These are phyloP conservation scores for Tipula unca DNA, from an alignment of 2,888 invertebrate genomes.

Conservation along the genomic window DNA sequence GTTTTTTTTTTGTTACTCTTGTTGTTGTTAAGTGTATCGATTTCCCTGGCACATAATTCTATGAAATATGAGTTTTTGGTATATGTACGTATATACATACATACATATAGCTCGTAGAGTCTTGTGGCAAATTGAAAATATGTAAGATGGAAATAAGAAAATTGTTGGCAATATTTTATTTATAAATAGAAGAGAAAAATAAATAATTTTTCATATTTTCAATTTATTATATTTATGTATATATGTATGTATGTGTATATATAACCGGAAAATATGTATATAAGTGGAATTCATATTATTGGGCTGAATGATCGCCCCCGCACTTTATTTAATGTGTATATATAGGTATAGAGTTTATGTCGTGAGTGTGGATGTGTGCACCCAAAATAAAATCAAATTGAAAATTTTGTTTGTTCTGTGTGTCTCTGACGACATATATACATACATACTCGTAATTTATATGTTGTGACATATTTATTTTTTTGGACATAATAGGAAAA, in stretches of 20 bases:
- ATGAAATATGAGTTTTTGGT: not conserved
- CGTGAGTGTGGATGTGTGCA: not conserved
- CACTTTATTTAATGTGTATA: too few species aligned
- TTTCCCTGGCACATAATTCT: not conserved
- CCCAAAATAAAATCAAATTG: not conserved
- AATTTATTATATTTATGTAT: not conserved
- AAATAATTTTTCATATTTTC: conserved; percentile 8
- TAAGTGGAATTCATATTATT: not conserved
- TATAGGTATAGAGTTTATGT: too few species aligned
- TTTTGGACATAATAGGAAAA: not conserved
- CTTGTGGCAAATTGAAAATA: conserved; percentile 8
- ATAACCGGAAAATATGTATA: conserved; percentile 9
- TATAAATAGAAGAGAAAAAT: not conserved
- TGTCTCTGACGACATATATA: not conserved
- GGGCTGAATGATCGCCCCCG: not conserved
- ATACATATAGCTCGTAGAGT: not conserved
- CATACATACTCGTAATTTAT: not conserved
- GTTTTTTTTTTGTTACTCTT: not conserved
- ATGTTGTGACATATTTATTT: not conserved
- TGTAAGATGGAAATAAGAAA: not conserved
- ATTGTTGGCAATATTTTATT: not conserved
- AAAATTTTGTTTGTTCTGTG: not conserved
- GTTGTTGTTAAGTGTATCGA: conserved; percentile 1
- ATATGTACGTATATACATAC: not conserved
- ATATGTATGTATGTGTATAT: not conserved